Evolutionary conservation across 2,113 vertebrate genomes (phyloP), one percentile per base, ranked within the genome.

Genomic region (Arizona elegans): DNA sequence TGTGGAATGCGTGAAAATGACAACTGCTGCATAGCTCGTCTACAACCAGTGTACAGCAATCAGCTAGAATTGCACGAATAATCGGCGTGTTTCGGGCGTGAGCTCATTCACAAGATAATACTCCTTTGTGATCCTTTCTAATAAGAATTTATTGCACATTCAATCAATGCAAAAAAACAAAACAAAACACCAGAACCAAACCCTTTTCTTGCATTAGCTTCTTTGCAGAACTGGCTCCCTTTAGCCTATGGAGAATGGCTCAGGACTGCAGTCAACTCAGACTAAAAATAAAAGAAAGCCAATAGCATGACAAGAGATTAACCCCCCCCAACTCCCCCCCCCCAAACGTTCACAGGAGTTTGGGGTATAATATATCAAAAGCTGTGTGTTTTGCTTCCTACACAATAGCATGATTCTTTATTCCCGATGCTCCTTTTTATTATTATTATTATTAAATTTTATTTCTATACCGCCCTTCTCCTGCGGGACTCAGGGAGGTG

Each of bases 21-120:
- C 97, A 98, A 97, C 97, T 98, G 97, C 91, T 50, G 23, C 96
- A 96, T 96, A 97, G 96, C 97, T 95, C 97, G 97, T 95, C 97
- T 75, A 53, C 90, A 94, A 94, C 94, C 93, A 94, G 96, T 95
- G 97, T 97, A 96, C 95, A 96, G 96, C 96, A 98, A 96, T 97
- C 97, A 95, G 95, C 97, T 95, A 91, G 96, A 96, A 97, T 96
- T 90, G 87, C 97, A 97, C 88, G 56, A 96, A 98, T 97, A 96
- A 93, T 95, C 96, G 53, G 95, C 96, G 92, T 62, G 96, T 95
- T 92, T 96, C 11, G 8, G 17, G 62, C 95, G 94, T 96, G 96
- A 97, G 97, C 96, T 97, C 97, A 97, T 94, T 95, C 90, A 3
- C 2, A 54, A 94, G 95, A 94, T 94, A 96, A 96, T 95, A 93